A percentile compares a stretch with the other conserved stretches of the same genome.
Evolutionary conservation across 2,113 vertebrate species (phyloP).

Genomic region (Spea multiplicata): DNA sequence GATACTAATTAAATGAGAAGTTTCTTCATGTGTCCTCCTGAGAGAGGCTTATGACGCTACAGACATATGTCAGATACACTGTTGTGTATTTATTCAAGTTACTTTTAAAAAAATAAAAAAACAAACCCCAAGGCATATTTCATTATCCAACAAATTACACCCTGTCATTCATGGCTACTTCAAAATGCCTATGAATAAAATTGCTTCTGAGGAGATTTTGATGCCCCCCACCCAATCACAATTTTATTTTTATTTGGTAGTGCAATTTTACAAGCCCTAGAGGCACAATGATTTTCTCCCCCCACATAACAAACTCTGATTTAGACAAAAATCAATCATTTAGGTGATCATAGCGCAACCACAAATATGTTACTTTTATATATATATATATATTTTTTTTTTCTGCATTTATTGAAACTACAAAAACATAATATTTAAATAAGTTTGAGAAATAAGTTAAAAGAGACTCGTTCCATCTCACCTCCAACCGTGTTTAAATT

Average conservation of each 20-base stretch:
- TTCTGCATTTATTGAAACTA: too few species aligned
- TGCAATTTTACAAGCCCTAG: constrained; percentile 12
- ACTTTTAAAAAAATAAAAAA: not conserved
- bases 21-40: not conserved
- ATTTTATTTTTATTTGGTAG: constrained; percentile 17
- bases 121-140: constrained; percentile 25
- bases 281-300: not conserved
- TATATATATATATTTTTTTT: too few species aligned
- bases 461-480: too few species aligned
- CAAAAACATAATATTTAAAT: too few species aligned
- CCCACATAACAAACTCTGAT: too few species aligned
- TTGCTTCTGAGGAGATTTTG: not conserved
- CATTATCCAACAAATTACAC: constrained; percentile 30
- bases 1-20: not conserved
- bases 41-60: not conserved
- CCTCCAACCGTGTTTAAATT: too few species aligned
- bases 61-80: constrained; percentile 5
- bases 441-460: too few species aligned
- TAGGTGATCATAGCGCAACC: too few species aligned
- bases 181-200: constrained; percentile 15
- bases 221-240: not conserved
- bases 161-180: constrained; percentile 18
- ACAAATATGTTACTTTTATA: too few species aligned
- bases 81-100: constrained; percentile 18
- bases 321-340: too few species aligned